Evolutionary conservation across 2,113 vertebrate genomes (phyloP).

Genomic region (Lepus timidus): DNA sequence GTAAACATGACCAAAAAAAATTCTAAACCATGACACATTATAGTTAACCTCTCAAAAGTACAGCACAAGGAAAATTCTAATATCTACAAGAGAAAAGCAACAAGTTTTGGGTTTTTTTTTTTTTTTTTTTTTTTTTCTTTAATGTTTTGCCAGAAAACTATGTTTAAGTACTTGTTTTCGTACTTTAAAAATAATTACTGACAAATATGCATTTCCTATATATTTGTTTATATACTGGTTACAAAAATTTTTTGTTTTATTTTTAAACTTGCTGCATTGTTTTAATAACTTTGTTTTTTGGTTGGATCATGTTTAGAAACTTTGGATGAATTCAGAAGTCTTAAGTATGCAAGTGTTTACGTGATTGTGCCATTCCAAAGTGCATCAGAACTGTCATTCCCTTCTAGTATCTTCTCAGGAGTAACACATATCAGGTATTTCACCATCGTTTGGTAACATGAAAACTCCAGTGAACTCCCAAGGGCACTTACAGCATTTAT

Average conservation of each 20-base stretch:
- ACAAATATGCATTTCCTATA: slow-evolving; percentile 87
- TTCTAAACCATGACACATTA: too few relatives aligned
- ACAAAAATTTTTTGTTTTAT: slow-evolving; percentile 86
- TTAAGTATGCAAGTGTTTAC: slow-evolving; percentile 94
- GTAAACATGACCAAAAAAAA: too few relatives aligned
- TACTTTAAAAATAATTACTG: slow-evolving; percentile 86
- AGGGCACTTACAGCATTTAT: slow-evolving; percentile 86
- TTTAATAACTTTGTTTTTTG: slow-evolving; percentile 87
- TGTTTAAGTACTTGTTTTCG: slow-evolving; percentile 87
- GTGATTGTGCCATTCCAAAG: slow-evolving; percentile 93
- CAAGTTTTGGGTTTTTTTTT: too few relatives aligned
- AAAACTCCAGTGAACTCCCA: slow-evolving; percentile 87
- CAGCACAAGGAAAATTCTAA: too few relatives aligned
- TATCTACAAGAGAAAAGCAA: too few relatives aligned
- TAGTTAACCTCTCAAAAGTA: too few relatives aligned
- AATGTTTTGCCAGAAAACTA: slow-evolving; percentile 81
- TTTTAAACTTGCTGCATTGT: slow-evolving; percentile 89
- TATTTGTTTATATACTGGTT: slow-evolving; percentile 91
- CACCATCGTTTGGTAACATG: slow-evolving; percentile 88
- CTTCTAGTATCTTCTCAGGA: slow-evolving; percentile 93
- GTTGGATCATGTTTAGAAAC: slow-evolving; percentile 88
- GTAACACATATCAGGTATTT: slow-evolving; percentile 91
- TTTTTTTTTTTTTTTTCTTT: slow-evolving; percentile 73
- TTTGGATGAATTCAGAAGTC: slow-evolving; percentile 92
- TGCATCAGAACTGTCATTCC: slow-evolving; percentile 93